These are phyloP conservation scores for Macaca nemestrina DNA, from an alignment of 2,113 vertebrate genomes.

Conservation along the genomic window DNA sequence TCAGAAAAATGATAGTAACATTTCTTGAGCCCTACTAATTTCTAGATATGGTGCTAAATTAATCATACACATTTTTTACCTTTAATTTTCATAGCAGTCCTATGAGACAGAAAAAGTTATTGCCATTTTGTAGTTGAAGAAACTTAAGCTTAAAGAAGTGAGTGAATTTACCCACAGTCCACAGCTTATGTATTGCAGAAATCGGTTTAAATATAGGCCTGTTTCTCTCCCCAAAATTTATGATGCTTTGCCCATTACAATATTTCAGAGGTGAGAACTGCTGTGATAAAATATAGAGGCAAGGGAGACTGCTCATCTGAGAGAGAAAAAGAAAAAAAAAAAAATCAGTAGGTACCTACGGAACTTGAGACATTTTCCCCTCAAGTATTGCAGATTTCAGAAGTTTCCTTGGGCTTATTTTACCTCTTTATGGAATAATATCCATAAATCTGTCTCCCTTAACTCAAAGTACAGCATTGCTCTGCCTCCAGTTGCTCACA, in stretches of 20 bases:
- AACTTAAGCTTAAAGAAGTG: background rate
- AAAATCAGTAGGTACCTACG: background rate
- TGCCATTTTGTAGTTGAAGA: background rate
- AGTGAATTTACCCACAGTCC: background rate
- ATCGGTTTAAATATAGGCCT: background rate
- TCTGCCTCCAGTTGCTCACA: background rate
- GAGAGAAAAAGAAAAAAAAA: background rate
- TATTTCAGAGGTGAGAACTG: background rate
- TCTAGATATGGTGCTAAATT: background rate
- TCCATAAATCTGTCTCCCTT: background rate
- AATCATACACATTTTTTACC: background rate
- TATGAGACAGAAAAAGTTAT: background rate
- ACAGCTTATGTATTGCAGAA: background rate
- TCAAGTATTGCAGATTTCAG: background rate
- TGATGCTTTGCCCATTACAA: background rate
- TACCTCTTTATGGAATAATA: background rate
- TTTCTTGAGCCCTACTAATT: background rate
- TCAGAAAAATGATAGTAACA: background rate
- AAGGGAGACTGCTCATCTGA: background rate
- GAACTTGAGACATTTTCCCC: slow-evolving; percentile 37
- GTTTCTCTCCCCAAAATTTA: background rate
- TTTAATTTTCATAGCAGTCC: background rate
- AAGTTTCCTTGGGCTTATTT: background rate
- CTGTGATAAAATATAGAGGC: background rate
- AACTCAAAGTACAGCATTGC: background rate